Evolutionary conservation across 1,140 invertebrate genomes (phyloP).

Genomic region (Psix sp.): DNA sequence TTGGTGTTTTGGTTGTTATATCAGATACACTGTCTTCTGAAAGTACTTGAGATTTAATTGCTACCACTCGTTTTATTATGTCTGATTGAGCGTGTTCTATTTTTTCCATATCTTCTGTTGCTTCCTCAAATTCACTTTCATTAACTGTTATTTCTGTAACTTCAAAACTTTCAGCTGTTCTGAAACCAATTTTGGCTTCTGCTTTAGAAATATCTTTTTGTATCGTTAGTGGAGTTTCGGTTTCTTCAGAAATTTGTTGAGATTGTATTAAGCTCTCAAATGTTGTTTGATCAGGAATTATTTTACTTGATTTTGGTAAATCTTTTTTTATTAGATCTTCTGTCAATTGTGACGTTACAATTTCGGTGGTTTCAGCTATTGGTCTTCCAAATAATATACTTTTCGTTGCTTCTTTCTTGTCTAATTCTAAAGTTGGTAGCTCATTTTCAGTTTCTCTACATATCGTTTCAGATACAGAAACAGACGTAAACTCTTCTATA

Average conservation of each 20-base stretch:
- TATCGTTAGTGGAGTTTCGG: no score
- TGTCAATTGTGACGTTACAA: slow-evolving; percentile 62
- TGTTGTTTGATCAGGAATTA: slow-evolving; percentile 64
- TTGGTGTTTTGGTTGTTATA: slow-evolving; percentile 65
- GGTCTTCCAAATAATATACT: slow-evolving; percentile 58
- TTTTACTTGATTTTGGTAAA: slow-evolving; percentile 55
- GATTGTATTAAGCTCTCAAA: slow-evolving; percentile 58
- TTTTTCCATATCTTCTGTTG: slow-evolving; percentile 70
- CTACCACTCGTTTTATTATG: slow-evolving; percentile 70
- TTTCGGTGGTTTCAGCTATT: slow-evolving; percentile 64
- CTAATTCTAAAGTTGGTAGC: slow-evolving; percentile 55
- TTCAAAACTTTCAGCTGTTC: slow-evolving; percentile 65
- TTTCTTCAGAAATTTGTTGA: slow-evolving; percentile 55
- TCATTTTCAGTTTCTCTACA: slow-evolving; percentile 62
- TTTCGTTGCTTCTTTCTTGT: slow-evolving; percentile 62
- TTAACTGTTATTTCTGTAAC: slow-evolving; percentile 66
- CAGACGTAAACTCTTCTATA: slow-evolving; percentile 61
- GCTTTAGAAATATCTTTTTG: slow-evolving; percentile 41
- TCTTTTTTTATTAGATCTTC: slow-evolving; percentile 47
- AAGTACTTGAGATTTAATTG: slow-evolving; percentile 65
- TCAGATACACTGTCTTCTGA: slow-evolving; percentile 65
- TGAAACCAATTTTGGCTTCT: slow-evolving; percentile 64
- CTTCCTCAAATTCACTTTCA: slow-evolving; percentile 72
- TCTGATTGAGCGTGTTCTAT: slow-evolving; percentile 65
- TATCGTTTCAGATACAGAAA: slow-evolving; percentile 66